Evolutionary conservation across 1,140 invertebrate species (phyloP).

Genomic region (Phocides pigmalion): DNA sequence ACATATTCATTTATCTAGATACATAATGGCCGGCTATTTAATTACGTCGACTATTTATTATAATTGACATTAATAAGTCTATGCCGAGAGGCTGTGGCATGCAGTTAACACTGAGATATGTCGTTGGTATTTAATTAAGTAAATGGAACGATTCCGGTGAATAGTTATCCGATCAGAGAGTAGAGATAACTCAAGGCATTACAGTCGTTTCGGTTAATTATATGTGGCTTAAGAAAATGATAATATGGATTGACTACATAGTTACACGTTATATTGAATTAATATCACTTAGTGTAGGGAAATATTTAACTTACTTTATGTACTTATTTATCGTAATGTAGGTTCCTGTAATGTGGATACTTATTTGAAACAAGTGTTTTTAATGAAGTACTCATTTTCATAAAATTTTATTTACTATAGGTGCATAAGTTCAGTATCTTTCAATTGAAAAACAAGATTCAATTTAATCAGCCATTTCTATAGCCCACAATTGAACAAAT

Average conservation of each 20-base stretch:
- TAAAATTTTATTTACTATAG: no score
- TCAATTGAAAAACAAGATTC: no score
- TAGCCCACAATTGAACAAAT: no score
- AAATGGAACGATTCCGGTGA: conserved; percentile 18
- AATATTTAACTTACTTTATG: background rate
- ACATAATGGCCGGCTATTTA: conserved; percentile 20
- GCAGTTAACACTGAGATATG: conserved; percentile 31
- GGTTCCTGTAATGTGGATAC: no score
- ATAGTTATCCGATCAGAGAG: conserved; percentile 14
- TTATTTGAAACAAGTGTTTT: no score
- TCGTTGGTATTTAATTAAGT: conserved; percentile 26
- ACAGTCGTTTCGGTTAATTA: conserved; percentile 1
- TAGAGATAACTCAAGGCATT: conserved; percentile 20
- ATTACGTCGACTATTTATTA: conserved; percentile 30
- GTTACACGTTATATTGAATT: background rate
- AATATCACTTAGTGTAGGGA: background rate
- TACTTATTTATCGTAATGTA: no score
- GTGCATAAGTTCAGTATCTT: no score
- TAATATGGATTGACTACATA: background rate
- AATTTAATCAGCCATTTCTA: no score
- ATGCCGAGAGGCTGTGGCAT: conserved; percentile 9
- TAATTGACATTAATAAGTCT: conserved; percentile 31
- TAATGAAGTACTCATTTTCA: no score
- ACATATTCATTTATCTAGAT: conserved; percentile 31
- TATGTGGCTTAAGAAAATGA: background rate